phyloP scores from a whole-genome alignment of 2,113 vertebrate species.

The Clarias batrachus region DNA sequence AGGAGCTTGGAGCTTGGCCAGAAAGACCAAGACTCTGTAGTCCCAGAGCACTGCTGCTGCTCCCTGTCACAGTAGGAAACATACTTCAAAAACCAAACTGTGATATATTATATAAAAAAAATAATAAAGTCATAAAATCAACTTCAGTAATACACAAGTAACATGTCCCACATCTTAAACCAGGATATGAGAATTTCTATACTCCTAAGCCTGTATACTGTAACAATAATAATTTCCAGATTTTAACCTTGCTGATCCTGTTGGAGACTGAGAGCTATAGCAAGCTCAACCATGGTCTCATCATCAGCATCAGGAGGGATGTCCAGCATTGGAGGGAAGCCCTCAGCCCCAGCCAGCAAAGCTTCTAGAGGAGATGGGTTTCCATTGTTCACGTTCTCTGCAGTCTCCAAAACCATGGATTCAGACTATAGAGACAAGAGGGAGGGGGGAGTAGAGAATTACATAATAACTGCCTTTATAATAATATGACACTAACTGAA shows the following conservation, averaged over 20 bases:
- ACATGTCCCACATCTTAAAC: background rate
- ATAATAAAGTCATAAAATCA: background rate
- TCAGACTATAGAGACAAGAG: conserved; percentile 78
- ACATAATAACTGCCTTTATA: conserved; percentile 39
- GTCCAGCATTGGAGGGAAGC: conserved; percentile 97
- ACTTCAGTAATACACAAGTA: background rate
- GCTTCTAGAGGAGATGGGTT: conserved; percentile 97
- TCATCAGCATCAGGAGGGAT: conserved; percentile 98
- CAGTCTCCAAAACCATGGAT: conserved; percentile 96
- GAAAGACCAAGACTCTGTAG: conserved; percentile 95
- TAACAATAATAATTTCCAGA: background rate
- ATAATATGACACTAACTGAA: background rate
- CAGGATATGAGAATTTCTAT: background rate
- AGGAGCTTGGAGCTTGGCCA: conserved; percentile 96
- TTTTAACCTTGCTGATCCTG: conserved; percentile 94
- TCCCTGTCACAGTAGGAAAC: conserved; percentile 72
- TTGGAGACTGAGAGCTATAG: conserved; percentile 95
- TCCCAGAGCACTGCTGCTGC: conserved; percentile 95
- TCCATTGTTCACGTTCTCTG: conserved; percentile 94
- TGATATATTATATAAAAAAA: background rate
- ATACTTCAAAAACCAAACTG: background rate
- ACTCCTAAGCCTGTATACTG: background rate
- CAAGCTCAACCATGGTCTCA: conserved; percentile 98
- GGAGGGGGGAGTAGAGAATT: conserved; percentile 27
- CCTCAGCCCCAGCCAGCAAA: conserved; percentile 92